These are phyloP conservation scores for Cotesia typhae DNA, from an alignment of 1,140 invertebrate genomes.

Conservation along the genomic window DNA sequence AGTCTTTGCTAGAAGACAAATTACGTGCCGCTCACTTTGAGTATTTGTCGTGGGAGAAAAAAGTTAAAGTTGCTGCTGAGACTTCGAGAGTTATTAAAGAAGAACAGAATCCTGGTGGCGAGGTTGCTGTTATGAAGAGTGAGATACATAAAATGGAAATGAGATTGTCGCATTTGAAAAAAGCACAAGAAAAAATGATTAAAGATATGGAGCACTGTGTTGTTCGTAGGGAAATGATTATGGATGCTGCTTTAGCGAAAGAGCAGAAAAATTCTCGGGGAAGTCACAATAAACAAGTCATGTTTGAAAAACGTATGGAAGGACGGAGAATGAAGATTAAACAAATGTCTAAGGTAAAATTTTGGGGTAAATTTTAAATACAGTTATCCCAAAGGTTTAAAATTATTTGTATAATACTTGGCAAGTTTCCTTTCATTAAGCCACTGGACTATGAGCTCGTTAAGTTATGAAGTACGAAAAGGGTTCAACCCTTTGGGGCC, in stretches of 20 bases:
- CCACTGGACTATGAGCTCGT: no score
- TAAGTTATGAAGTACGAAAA: no score
- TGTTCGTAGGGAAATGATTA: constrained; percentile 74
- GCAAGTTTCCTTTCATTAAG: constrained; percentile 30
- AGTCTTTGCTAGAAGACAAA: constrained; percentile 70
- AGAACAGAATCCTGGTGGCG: constrained; percentile 73
- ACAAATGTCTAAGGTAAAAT: constrained; percentile 64
- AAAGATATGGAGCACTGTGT: constrained; percentile 80
- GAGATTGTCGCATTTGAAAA: constrained; percentile 70
- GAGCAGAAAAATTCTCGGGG: constrained; percentile 65
- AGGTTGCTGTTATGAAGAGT: constrained; percentile 76
- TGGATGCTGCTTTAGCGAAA: constrained; percentile 68
- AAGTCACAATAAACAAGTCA: constrained; percentile 55
- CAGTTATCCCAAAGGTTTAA: no score
- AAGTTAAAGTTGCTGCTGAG: constrained; percentile 74
- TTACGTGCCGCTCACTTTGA: constrained; percentile 74
- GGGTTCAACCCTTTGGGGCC: neutral
- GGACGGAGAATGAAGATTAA: constrained; percentile 69
- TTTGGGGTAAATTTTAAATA: no score
- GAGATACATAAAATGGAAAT: constrained; percentile 88
- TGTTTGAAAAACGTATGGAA: constrained; percentile 63
- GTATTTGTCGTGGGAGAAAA: constrained; percentile 81
- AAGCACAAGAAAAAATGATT: constrained; percentile 78
- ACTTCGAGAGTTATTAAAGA: constrained; percentile 73
- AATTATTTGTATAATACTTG: no score